These are phyloP conservation scores for Tringa solitaria DNA, from an alignment of 2,113 vertebrate species.

Conservation along the genomic window DNA sequence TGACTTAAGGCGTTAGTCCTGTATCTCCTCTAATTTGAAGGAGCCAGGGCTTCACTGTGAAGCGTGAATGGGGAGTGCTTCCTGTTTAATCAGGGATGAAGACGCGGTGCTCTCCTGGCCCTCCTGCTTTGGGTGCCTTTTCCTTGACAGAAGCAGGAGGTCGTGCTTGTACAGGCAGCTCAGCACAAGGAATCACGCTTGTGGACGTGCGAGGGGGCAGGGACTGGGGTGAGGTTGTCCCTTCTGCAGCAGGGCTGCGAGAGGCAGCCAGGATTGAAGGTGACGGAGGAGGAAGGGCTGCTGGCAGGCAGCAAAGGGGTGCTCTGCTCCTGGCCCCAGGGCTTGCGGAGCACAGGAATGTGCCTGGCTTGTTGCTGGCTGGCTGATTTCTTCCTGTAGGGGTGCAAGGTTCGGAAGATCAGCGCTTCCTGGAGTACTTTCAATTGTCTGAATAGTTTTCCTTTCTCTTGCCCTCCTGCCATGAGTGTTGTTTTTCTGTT, in stretches of 20 bases:
- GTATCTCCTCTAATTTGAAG: neutral
- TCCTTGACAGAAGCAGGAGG: neutral
- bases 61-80: neutral
- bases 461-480: neutral
- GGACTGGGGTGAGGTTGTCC: neutral
- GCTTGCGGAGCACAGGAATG: neutral
- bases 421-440: neutral
- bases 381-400: neutral
- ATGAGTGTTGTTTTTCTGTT: neutral
- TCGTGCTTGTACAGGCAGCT: neutral
- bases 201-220: neutral
- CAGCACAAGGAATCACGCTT: neutral
- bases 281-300: neutral
- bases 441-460: neutral
- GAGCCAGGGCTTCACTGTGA: neutral
- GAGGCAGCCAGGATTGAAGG: accelerated
- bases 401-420: neutral
- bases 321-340: neutral
- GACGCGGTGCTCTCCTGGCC: neutral
- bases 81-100: neutral
- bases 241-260: neutral
- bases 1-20: neutral
- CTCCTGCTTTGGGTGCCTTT: neutral
- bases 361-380: neutral
- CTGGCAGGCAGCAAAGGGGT: neutral